These are phyloP conservation scores for Brachyhypopomus occidentalis DNA, from an alignment of 2,113 vertebrate species.

Conservation along the genomic window DNA sequence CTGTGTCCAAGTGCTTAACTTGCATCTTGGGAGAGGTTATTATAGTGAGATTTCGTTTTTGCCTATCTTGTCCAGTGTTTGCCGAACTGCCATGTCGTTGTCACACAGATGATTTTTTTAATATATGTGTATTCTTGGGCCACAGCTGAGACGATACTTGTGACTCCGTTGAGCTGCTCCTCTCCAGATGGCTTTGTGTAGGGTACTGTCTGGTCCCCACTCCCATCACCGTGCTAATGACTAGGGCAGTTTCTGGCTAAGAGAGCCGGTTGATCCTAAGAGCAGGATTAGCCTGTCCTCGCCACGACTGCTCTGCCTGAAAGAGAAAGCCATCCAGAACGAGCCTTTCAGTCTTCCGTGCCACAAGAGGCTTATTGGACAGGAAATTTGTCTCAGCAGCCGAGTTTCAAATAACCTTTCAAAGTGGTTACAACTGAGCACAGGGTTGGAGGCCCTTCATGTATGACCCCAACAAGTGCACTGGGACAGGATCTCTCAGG, in stretches of 20 bases:
- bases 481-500: background rate
- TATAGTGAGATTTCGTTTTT: background rate
- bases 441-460: constrained; percentile 8
- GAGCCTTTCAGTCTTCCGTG: background rate
- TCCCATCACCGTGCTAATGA: constrained; percentile 6
- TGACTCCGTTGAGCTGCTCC: background rate
- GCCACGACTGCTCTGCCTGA: background rate
- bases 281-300: constrained; percentile 19
- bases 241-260: background rate
- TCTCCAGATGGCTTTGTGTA: background rate
- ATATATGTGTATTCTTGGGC: no score
- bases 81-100: background rate
- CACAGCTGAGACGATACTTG: background rate
- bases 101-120: background rate
- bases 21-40: background rate
- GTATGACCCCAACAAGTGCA: background rate
- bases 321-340: background rate
- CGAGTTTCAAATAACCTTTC: constrained; percentile 9
- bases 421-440: constrained; percentile 1
- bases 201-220: background rate
- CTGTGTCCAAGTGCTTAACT: background rate
- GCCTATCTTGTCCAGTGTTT: background rate
- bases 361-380: constrained; percentile 26
- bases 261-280: background rate
- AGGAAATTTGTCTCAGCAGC: constrained; percentile 12